Conservation (phyloP, 1,140 invertebrate species). For the Dolichoris vasculosae region DNA sequence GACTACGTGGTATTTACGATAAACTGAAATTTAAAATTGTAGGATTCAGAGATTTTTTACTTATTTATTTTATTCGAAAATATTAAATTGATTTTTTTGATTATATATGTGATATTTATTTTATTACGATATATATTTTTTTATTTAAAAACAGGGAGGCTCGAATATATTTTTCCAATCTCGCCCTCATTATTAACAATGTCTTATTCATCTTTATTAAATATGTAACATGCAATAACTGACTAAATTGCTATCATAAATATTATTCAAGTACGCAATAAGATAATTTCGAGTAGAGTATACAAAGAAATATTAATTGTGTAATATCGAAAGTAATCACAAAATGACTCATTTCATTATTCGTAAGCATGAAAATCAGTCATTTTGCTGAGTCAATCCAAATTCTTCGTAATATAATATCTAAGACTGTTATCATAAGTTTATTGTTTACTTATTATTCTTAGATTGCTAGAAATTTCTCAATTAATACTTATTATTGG, state of each 20-base stretch:
- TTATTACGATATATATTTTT: neutral
- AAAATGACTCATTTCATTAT: neutral
- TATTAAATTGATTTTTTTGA: neutral
- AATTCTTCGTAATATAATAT: neutral
- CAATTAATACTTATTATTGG: neutral
- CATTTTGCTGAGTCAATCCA: neutral
- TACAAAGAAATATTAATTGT: neutral
- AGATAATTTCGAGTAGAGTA: no score
- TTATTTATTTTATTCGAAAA: neutral
- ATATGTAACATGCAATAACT: neutral
- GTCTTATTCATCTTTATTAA: neutral
- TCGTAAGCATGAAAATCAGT: neutral
- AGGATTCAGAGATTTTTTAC: neutral
- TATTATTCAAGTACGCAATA: neutral
- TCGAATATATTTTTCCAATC: neutral
- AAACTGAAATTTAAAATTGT: conserved; percentile 23
- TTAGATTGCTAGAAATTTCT: neutral
- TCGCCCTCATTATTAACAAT: neutral
- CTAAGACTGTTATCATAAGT: neutral
- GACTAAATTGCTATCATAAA: neutral
- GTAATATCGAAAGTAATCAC: neutral
- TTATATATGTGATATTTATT: neutral
- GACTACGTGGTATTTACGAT: neutral
- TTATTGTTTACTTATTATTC: neutral
- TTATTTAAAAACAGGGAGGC: neutral